Evolutionary conservation across 53 echinoderm and acorn worm genomes (phyloP).

Genomic region (Arbacia lixula): DNA sequence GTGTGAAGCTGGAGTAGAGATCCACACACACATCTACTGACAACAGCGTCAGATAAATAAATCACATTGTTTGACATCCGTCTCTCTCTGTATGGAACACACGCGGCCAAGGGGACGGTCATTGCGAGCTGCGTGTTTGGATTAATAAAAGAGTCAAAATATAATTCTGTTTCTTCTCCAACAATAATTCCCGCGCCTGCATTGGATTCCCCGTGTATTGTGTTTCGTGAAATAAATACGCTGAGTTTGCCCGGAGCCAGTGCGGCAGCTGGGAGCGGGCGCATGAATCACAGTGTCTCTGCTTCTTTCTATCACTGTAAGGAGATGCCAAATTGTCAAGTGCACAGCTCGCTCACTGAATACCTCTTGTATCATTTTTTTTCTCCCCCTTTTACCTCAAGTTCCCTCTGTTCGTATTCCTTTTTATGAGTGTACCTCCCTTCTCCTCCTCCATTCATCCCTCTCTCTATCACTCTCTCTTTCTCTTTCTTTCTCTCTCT

Average conservation of each 20-base stretch:
- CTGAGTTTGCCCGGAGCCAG: constrained; percentile 31
- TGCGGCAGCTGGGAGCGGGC: constrained; percentile 36
- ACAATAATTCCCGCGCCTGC: constrained; percentile 33
- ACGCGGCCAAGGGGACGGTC: constrained; percentile 1
- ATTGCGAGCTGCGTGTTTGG: constrained; percentile 44
- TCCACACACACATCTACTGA: no score
- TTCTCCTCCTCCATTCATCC: no score
- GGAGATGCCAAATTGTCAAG: constrained; percentile 46
- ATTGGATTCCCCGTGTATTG: constrained; percentile 47
- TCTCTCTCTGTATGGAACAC: no score
- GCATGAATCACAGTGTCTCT: constrained; percentile 47
- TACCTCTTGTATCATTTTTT: constrained; percentile 35
- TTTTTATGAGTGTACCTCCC: no score
- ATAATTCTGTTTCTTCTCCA: constrained; percentile 39
- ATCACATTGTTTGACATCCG: no score
- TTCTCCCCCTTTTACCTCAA: not conserved
- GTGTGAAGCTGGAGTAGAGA: no score
- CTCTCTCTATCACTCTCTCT: no score
- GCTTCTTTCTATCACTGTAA: constrained; percentile 27
- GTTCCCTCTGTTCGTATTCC: no score
- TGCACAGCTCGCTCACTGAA: constrained; percentile 20
- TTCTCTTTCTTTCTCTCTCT: no score
- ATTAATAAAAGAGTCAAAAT: constrained; percentile 52
- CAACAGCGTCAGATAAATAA: no score
- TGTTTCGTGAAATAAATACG: constrained; percentile 51